Base-by-base conservation (phyloP, 2,113 vertebrate species). In the Colinus virginianus region DNA sequence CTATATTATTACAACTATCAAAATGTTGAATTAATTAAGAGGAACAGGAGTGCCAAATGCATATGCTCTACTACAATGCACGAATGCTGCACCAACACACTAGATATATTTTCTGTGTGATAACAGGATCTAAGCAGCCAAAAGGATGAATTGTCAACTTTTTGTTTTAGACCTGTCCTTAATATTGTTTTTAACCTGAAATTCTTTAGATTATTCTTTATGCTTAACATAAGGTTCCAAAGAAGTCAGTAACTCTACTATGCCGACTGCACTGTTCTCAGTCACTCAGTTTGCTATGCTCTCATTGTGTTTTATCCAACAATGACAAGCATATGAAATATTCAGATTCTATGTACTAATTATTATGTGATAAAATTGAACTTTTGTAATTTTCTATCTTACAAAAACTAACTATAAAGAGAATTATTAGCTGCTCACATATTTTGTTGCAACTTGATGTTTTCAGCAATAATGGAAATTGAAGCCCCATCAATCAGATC, bases 401-500 rank as follows among this genome's bases (percentile, higher is more conserved):
- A 77, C 16, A 10, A 70, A 9, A 80, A 26, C 18, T 45, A 46
- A 87, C 13, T 40, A 74, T 40, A 68, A 58, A 45, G 63, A 42
- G 13, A 49, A 5, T 79, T 80, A 70, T 56, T 78, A 77, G 17
- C 36, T 90, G 43, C 22, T 3, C 76, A 49, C 30, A 86, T 68
- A 77, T 7, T 26, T 72, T 40, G 6, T 36, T 90, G 64, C 13
- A 66, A 68, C 28, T 66, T 90, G 49, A 36, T 10, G 46, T 64
- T 87, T 17, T 81, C 63, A 45, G 51, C 42, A 78, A 21, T 53
- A 85, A 55, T 40, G 49, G 59, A n/a, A 88, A 51, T 81, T 87
- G 56, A 94, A 84, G 21, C 5, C 4, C 10, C 25, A 88, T 78
- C 84, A 84, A 30, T 90, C 49, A 92, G 93, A 93, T 28, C 46